Conservation (phyloP, 2,797 vertebrate genomes). For the Gadopsis bispinosus region DNA sequence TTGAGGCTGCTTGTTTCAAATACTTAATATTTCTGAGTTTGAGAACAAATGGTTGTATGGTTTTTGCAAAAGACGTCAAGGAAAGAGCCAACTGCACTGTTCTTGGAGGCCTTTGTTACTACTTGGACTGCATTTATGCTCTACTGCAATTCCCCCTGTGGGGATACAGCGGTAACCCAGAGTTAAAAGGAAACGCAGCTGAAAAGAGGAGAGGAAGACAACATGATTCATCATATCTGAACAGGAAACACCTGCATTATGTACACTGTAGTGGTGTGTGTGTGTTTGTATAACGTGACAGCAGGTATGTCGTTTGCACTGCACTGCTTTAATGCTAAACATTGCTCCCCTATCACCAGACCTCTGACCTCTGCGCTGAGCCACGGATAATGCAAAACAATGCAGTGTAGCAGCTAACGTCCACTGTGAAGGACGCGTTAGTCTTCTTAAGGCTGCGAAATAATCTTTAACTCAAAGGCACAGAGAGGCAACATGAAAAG, state of each 20-base stretch:
- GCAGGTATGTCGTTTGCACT: slow-evolving; percentile 27
- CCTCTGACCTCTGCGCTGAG: slow-evolving; percentile 41
- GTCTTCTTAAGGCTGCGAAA: not conserved
- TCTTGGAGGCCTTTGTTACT: slow-evolving; percentile 47
- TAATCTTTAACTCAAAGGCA: not conserved
- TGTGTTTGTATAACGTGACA: slow-evolving; percentile 20
- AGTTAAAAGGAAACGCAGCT: slow-evolving; percentile 67
- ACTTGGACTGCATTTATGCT: slow-evolving; percentile 37
- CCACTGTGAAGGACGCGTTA: not conserved
- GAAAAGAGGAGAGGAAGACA: slow-evolving; percentile 72
- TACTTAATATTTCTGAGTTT: slow-evolving; percentile 14
- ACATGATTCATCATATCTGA: slow-evolving; percentile 72
- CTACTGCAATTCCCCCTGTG: slow-evolving; percentile 47
- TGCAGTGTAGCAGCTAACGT: not conserved
- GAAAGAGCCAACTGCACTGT: not conserved
- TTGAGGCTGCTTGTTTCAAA: not conserved
- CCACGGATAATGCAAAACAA: slow-evolving; percentile 49
- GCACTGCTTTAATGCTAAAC: slow-evolving; percentile 28
- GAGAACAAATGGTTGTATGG: slow-evolving; percentile 6
- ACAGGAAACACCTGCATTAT: slow-evolving; percentile 81
- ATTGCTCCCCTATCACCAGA: slow-evolving; percentile 14
- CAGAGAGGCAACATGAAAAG: not conserved
- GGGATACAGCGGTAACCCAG: slow-evolving; percentile 44
- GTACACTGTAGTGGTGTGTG: slow-evolving; percentile 22
- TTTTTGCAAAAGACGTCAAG: not conserved